Conservation (phyloP, 2,797 vertebrate genomes). For the Toxotes lorentzi region DNA sequence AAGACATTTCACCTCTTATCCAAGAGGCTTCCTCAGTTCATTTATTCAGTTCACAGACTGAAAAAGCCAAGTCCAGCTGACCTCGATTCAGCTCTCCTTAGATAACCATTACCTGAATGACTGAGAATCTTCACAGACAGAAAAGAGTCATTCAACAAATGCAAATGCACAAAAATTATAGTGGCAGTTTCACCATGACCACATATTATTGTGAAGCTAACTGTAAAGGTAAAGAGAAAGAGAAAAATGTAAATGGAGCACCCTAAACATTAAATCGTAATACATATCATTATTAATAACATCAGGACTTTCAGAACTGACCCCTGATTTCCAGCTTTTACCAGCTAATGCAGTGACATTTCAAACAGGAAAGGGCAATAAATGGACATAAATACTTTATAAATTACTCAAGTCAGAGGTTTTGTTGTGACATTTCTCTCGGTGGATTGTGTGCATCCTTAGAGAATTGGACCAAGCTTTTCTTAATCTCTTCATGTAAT, state of each 20-base stretch:
- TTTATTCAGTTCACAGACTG: too few species aligned
- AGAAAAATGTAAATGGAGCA: neutral
- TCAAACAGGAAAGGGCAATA: slow-evolving; percentile 35
- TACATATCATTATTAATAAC: slow-evolving; percentile 35
- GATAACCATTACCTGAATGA: too few species aligned
- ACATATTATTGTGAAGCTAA: neutral
- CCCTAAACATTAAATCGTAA: slow-evolving; percentile 14
- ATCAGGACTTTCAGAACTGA: slow-evolving; percentile 25
- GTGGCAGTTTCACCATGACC: neutral
- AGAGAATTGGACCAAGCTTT: slow-evolving; percentile 81
- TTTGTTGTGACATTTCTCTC: slow-evolving; percentile 49
- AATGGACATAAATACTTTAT: slow-evolving; percentile 33
- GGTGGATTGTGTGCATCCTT: slow-evolving; percentile 54
- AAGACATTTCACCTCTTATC: too few species aligned
- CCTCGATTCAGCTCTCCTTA: too few species aligned
- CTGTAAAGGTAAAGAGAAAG: neutral
- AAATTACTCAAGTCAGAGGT: slow-evolving; percentile 43
- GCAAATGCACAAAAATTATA: neutral
- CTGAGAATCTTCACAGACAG: neutral
- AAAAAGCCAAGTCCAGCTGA: too few species aligned
- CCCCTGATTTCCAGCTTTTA: slow-evolving; percentile 7
- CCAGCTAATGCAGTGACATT: slow-evolving; percentile 46
- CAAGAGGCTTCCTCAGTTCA: too few species aligned
- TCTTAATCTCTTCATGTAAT: slow-evolving; percentile 90
- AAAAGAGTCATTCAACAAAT: neutral